phyloP scores from a whole-genome alignment of 2,113 vertebrate species.

The Misgurnus mizolepis region DNA sequence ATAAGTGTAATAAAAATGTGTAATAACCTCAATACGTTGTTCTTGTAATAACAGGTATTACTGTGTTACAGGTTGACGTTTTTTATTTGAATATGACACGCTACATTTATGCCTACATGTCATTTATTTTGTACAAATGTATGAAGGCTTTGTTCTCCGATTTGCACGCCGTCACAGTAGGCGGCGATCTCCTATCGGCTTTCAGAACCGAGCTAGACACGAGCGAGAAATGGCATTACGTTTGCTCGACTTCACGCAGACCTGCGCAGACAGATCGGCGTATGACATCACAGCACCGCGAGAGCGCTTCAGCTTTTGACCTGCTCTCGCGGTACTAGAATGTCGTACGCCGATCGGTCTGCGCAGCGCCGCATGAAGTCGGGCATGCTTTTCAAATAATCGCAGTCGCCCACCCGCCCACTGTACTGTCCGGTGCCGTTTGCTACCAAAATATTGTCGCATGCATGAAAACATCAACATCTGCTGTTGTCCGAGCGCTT shows the following conservation, averaged over 20 bases:
- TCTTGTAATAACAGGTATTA: no score
- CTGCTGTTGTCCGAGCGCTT: neutral
- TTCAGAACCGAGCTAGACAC: neutral
- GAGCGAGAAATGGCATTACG: constrained; percentile 27
- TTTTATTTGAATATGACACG: no score
- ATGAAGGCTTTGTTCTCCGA: neutral
- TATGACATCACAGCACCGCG: no score
- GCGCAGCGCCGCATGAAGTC: no score
- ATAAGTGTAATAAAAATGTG: no score
- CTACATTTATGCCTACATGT: neutral
- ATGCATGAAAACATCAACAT: constrained; percentile 20
- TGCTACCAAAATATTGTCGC: constrained; percentile 40
- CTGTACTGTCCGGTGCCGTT: constrained; percentile 24
- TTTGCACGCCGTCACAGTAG: neutral
- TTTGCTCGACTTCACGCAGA: no score
- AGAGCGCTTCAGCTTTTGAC: no score
- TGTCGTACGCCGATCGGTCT: no score
- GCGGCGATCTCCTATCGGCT: constrained; percentile 4
- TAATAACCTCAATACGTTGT: no score
- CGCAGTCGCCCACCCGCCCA: constrained; percentile 14
- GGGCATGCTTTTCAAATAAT: constrained; percentile 45
- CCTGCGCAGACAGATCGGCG: no score
- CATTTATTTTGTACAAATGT: neutral
- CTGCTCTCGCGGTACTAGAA: no score
- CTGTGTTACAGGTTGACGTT: no score